phyloP scores from a whole-genome alignment of 2,888 invertebrate genomes.

The Dyspetes luteomarginatus region DNA sequence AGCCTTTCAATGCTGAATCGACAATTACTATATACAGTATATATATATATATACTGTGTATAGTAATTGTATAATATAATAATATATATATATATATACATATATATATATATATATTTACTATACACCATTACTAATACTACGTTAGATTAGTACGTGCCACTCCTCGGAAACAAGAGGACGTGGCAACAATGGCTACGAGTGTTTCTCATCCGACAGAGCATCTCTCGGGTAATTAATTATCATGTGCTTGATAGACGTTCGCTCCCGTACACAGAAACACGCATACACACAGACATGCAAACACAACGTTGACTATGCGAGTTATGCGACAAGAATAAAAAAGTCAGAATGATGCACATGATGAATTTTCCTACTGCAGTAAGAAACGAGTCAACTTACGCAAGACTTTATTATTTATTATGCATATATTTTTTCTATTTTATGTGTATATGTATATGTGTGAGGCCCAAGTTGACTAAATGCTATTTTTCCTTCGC shows the following conservation, averaged over 20 bases:
- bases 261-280: too few relatives aligned
- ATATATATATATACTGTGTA: neutral
- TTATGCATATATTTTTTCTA: neutral
- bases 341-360: slow-evolving; percentile 22
- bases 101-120: neutral
- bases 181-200: slow-evolving; percentile 55
- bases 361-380: slow-evolving; percentile 1
- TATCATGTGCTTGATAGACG: slow-evolving; percentile 46
- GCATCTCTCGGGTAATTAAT: slow-evolving; percentile 52
- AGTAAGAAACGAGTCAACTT: slow-evolving; percentile 24
- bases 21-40: slow-evolving; percentile 5
- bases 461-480: neutral
- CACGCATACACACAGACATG: neutral
- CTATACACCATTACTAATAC: neutral
- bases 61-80: too few relatives aligned
- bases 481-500: neutral
- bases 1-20: slow-evolving; percentile 57
- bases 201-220: slow-evolving; percentile 27
- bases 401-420: slow-evolving; percentile 3
- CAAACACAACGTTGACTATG: neutral
- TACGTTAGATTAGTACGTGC: slow-evolving; percentile 21
- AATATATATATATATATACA: neutral
- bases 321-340: neutral
- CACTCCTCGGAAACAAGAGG: slow-evolving; percentile 42
- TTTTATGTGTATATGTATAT: neutral